Evolutionary conservation across 2,888 invertebrate species (phyloP).

Genomic region (Smittia sp.): DNA sequence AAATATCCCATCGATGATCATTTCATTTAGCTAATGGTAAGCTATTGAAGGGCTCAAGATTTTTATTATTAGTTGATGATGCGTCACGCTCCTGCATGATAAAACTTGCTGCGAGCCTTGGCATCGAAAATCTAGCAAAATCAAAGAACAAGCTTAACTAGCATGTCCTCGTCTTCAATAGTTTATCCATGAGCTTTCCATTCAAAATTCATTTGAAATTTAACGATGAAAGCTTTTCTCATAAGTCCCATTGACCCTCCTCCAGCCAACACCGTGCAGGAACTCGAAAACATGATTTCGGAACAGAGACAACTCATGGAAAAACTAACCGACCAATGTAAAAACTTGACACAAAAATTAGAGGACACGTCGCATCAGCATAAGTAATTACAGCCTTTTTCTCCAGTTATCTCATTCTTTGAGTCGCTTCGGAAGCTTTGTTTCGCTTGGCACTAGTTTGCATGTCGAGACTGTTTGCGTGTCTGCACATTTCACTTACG

Average conservation of each 20-base stretch:
- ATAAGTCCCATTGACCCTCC: slow-evolving; percentile 53
- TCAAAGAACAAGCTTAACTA: slow-evolving; percentile 43
- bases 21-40: slow-evolving; percentile 52
- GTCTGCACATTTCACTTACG: slow-evolving; percentile 14
- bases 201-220: slow-evolving; percentile 27
- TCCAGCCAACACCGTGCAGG: slow-evolving; percentile 73
- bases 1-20: slow-evolving; percentile 17
- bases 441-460: slow-evolving; percentile 8
- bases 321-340: slow-evolving; percentile 86
- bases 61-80: neutral
- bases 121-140: neutral
- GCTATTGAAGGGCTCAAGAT: slow-evolving; percentile 53
- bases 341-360: slow-evolving; percentile 82
- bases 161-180: slow-evolving; percentile 54
- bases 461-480: slow-evolving; percentile 1
- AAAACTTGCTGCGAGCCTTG: neutral
- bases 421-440: slow-evolving; percentile 29
- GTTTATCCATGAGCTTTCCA: slow-evolving; percentile 67
- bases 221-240: no score
- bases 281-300: slow-evolving; percentile 85
- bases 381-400: slow-evolving; percentile 62
- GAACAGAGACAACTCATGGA: slow-evolving; percentile 91
- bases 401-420: slow-evolving; percentile 36
- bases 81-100: neutral
- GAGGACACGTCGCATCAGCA: slow-evolving; percentile 83